Conservation (phyloP, 2,797 vertebrate genomes). For the Ptychadena robeensis region DNA sequence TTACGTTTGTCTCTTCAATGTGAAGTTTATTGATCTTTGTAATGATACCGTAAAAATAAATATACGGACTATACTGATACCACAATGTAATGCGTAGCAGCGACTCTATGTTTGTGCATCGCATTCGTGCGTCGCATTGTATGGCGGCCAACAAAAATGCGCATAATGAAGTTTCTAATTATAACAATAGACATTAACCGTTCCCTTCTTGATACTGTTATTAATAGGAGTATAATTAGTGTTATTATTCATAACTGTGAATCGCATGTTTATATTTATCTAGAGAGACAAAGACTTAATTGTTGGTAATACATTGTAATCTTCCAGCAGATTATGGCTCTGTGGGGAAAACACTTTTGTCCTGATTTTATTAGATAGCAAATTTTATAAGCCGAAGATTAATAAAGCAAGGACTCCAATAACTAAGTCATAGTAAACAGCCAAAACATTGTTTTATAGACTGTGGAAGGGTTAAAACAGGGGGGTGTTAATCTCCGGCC, state of each 20-base stretch:
- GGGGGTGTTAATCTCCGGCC: too few relatives aligned
- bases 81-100: not conserved
- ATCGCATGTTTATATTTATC: constrained; percentile 56
- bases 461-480: too few relatives aligned
- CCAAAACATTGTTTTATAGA: too few relatives aligned
- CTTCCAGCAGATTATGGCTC: constrained; percentile 6
- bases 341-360: not conserved
- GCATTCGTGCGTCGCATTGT: not conserved
- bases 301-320: constrained; percentile 39
- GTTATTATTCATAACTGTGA: constrained; percentile 52
- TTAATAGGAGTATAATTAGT: constrained; percentile 57
- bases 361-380: constrained; percentile 19
- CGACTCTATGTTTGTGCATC: constrained; percentile 5
- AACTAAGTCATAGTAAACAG: not conserved
- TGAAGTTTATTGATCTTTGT: not conserved
- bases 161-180: constrained; percentile 26
- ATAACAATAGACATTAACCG: constrained; percentile 52
- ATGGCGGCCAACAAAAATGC: constrained; percentile 10
- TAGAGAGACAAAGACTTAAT: constrained; percentile 36
- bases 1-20: not conserved
- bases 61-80: constrained; percentile 13
- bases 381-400: constrained; percentile 7
- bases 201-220: constrained; percentile 46
- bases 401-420: not conserved
- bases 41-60: not conserved